phyloP scores from a whole-genome alignment of 1,140 invertebrate species.

The Armadillidium nasatum region DNA sequence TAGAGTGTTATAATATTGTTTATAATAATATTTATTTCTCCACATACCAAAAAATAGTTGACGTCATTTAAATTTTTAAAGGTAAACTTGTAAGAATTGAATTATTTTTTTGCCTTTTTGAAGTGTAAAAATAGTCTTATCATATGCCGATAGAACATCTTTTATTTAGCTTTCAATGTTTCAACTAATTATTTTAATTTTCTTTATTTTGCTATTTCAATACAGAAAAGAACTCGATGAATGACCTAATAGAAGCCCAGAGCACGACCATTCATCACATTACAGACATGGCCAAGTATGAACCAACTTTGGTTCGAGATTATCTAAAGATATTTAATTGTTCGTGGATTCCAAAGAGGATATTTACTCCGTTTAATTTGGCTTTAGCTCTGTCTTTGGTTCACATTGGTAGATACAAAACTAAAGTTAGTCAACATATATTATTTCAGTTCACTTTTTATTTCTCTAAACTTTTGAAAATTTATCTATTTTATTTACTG shows the following conservation, averaged over 20 bases:
- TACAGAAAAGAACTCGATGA: conserved; percentile 27
- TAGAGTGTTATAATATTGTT: too few relatives aligned
- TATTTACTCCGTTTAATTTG: conserved; percentile 42
- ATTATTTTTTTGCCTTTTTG: too few relatives aligned
- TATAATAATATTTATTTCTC: too few relatives aligned
- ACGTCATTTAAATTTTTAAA: too few relatives aligned
- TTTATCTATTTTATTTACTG: too few relatives aligned
- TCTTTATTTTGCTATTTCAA: neutral
- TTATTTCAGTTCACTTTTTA: neutral
- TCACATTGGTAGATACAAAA: conserved; percentile 39
- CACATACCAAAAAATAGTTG: too few relatives aligned
- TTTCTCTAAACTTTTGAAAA: too few relatives aligned
- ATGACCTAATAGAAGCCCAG: conserved; percentile 38
- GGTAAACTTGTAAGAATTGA: too few relatives aligned
- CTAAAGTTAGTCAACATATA: conserved; percentile 27
- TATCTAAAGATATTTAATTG: conserved; percentile 37
- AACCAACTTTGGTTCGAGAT: conserved; percentile 35
- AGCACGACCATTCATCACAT: conserved; percentile 43
- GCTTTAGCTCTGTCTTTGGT: conserved; percentile 39
- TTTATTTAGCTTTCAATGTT: neutral
- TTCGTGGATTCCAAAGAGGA: conserved; percentile 31
- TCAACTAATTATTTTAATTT: neutral
- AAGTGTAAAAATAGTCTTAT: too few relatives aligned
- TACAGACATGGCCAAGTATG: conserved; percentile 38
- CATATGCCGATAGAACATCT: too few relatives aligned